A percentile compares a stretch with the other conserved stretches of the same genome.
phyloP scores from a whole-genome alignment of 1,140 invertebrate species.

The Aphaenogaster floridana region DNA sequence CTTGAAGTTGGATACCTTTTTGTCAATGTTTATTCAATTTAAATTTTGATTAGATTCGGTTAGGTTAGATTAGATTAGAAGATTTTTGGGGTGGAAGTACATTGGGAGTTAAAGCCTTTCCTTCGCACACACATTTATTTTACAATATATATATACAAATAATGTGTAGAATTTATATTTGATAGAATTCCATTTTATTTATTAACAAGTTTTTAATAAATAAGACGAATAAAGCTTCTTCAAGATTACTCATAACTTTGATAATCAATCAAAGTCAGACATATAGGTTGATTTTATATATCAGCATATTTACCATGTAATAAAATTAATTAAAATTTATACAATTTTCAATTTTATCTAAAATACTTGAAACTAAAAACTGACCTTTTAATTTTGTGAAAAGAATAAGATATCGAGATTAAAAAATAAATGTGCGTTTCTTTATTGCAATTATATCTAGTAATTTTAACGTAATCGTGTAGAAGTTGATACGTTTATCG shows the following conservation, averaged over 20 bases:
- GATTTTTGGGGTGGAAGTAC: neutral
- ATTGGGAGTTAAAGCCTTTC: neutral
- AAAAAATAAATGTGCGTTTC: neutral
- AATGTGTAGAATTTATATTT: neutral
- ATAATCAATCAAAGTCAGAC: no score
- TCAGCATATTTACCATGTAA: no score
- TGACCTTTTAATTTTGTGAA: neutral
- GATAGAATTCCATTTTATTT: neutral
- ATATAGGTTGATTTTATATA: no score
- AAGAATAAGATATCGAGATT: neutral
- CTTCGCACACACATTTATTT: neutral
- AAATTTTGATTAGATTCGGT: neutral
- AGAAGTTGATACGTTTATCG: conserved; percentile 11
- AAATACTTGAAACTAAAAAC: neutral
- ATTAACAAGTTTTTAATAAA: neutral
- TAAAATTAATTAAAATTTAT: no score
- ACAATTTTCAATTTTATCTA: no score
- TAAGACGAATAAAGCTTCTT: no score
- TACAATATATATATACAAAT: neutral
- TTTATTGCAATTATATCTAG: neutral
- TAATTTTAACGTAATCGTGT: conserved; percentile 1
- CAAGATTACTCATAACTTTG: no score
- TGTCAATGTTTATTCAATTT: neutral
- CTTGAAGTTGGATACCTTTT: neutral
- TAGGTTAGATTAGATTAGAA: neutral